Evolutionary conservation across 92 coral and sea anemone genomes (phyloP).

Genomic region (Umimayanthus chanpuru): DNA sequence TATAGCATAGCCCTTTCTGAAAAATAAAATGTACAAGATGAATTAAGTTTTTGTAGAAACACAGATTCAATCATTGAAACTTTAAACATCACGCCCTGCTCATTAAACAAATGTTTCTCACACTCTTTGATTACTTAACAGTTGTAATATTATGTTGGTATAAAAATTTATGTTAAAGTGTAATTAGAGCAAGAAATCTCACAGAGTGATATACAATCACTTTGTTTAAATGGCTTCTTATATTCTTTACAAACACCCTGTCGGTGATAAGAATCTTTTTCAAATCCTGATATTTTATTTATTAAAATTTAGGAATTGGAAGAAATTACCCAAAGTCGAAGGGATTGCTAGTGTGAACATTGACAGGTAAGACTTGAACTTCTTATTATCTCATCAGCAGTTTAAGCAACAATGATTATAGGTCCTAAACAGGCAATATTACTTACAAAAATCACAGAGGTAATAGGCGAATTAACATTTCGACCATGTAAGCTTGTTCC

Average conservation of each 20-base stretch:
- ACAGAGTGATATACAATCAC: no score
- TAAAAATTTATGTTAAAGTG: no score
- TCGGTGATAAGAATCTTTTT: not conserved
- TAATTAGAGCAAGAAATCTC: no score
- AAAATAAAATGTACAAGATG: no score
- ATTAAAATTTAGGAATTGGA: slow-evolving; percentile 77
- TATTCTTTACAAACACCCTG: not conserved
- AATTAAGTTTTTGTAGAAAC: no score
- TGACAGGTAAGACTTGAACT: slow-evolving; percentile 77
- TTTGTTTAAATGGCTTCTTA: not conserved
- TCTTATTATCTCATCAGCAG: not conserved
- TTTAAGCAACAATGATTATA: not conserved
- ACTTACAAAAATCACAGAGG: not conserved
- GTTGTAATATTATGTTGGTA: no score
- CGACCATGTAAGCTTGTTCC: no score
- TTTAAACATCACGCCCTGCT: no score
- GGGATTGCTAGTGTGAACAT: slow-evolving; percentile 98
- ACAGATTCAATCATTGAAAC: no score
- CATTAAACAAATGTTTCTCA: no score
- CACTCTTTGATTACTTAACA: no score
- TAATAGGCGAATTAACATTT: not conserved
- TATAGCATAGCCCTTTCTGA: no score
- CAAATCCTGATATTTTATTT: not conserved
- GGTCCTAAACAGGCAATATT: not conserved
- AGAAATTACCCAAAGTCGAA: slow-evolving; percentile 98